Conservation (phyloP, 2,797 vertebrate species). For the Pachyuromys duprasi region DNA sequence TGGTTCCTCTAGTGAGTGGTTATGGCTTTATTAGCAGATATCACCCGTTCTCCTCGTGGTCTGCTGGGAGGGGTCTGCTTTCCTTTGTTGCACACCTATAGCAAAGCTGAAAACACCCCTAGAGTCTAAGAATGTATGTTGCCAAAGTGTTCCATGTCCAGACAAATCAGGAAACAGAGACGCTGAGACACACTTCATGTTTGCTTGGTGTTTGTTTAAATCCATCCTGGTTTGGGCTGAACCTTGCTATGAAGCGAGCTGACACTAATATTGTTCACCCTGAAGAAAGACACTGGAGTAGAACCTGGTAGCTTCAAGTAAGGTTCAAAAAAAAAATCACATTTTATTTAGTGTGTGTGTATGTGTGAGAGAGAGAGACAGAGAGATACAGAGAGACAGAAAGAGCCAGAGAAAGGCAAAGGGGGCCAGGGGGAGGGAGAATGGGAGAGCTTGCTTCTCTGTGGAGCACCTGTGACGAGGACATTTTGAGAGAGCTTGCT, state of each 20-base stretch:
- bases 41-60: background rate
- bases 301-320: background rate
- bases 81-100: background rate
- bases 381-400: background rate
- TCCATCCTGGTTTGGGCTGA: background rate
- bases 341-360: background rate
- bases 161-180: background rate
- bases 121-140: background rate
- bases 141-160: background rate
- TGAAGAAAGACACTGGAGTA: background rate
- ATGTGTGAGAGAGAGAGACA: background rate
- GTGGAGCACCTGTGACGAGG: background rate
- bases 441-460: background rate
- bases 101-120: background rate
- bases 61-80: background rate
- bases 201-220: background rate
- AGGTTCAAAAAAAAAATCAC: background rate
- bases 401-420: too few relatives aligned
- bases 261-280: background rate
- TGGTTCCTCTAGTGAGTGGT: background rate
- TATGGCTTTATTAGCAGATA: background rate
- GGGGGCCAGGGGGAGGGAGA: rapidly evolving
- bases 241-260: background rate
- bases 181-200: background rate
- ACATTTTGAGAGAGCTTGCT: background rate